Evolutionary conservation across 1,140 invertebrate species (phyloP).

Genomic region (Aphelenchoides fujianensis): DNA sequence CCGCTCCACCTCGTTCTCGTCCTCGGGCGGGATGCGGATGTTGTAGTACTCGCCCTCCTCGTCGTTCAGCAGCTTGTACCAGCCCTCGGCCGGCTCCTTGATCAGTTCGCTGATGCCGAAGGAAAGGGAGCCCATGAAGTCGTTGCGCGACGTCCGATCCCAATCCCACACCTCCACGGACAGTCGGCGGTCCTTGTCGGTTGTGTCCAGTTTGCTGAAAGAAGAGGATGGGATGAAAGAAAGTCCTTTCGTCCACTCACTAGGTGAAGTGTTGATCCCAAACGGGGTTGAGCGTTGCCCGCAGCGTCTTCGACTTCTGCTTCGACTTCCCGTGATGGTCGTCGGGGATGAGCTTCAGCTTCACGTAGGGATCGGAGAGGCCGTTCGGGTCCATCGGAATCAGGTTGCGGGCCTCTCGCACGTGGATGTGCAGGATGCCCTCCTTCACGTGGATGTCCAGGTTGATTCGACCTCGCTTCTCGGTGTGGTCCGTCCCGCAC

Average conservation of each 20-base stretch:
- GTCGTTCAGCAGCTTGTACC: slow-evolving; percentile 91
- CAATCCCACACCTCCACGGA: slow-evolving; percentile 98
- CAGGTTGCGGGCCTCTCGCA: slow-evolving; percentile 77
- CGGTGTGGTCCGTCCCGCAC: slow-evolving; percentile 95
- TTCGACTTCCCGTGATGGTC: slow-evolving; percentile 76
- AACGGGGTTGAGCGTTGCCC: slow-evolving; percentile 85
- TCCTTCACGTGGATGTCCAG: slow-evolving; percentile 53
- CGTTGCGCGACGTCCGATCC: slow-evolving; percentile 96
- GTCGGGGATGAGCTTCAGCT: slow-evolving; percentile 93
- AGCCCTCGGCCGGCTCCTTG: slow-evolving; percentile 84
- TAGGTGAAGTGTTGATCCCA: slow-evolving; percentile 94
- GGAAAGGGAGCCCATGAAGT: slow-evolving; percentile 98
- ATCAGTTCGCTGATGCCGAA: slow-evolving; percentile 96
- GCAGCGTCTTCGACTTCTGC: slow-evolving; percentile 96
- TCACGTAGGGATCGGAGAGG: slow-evolving; percentile 95
- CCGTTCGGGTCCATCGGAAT: slow-evolving; percentile 99
- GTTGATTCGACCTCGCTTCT: slow-evolving; percentile 87
- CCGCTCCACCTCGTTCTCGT: slow-evolving; percentile 81
- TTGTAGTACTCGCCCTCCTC: slow-evolving; percentile 99
- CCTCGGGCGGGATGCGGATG: slow-evolving; percentile 83
- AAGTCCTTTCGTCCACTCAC: too few species aligned
- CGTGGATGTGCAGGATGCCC: slow-evolving; percentile 49
- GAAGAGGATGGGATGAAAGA: too few species aligned
- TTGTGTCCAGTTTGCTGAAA: slow-evolving; percentile 80
- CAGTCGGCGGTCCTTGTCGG: slow-evolving; percentile 92